Evolutionary conservation across 2,888 invertebrate genomes (phyloP).

Genomic region (Habrosyne pyritoides): DNA sequence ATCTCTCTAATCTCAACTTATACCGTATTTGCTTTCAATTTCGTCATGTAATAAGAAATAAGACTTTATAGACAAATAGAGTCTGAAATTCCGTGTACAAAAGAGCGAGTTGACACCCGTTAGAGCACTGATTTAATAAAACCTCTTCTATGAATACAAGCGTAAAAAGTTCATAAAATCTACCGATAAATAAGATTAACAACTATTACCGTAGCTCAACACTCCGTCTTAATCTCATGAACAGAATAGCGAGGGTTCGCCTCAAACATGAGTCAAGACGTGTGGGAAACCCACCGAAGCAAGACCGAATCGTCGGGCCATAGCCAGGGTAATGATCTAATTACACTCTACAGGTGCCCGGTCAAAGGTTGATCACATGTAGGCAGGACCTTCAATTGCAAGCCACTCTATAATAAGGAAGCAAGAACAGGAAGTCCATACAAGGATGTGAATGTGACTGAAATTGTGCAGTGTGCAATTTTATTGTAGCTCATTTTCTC

Average conservation of each 20-base stretch:
- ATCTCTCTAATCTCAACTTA: too few species aligned
- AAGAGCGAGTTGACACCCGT: too few species aligned
- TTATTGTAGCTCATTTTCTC: constrained; percentile 38
- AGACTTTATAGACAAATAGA: background rate
- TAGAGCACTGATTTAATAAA: too few species aligned
- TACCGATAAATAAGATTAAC: background rate
- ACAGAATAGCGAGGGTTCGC: constrained; percentile 40
- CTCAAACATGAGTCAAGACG: constrained; percentile 40
- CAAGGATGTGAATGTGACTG: constrained; percentile 34
- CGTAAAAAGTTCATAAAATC: too few species aligned
- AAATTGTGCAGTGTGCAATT: constrained; percentile 40
- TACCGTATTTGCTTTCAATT: background rate
- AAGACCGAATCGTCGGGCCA: constrained; percentile 45
- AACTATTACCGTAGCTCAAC: constrained; percentile 4
- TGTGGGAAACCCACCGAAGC: constrained; percentile 60
- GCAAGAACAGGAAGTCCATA: constrained; percentile 31
- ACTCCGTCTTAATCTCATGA: constrained; percentile 45
- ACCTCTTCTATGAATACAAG: too few species aligned
- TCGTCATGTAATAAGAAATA: background rate
- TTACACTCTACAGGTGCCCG: constrained; percentile 59
- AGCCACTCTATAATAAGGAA: constrained; percentile 47
- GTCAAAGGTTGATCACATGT: constrained; percentile 57
- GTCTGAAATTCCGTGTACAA: too few species aligned
- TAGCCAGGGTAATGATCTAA: constrained; percentile 65
- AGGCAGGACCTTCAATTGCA: constrained; percentile 30